These are phyloP conservation scores for Eremophila alpestris DNA, from an alignment of 2,797 vertebrate genomes.

Conservation along the genomic window DNA sequence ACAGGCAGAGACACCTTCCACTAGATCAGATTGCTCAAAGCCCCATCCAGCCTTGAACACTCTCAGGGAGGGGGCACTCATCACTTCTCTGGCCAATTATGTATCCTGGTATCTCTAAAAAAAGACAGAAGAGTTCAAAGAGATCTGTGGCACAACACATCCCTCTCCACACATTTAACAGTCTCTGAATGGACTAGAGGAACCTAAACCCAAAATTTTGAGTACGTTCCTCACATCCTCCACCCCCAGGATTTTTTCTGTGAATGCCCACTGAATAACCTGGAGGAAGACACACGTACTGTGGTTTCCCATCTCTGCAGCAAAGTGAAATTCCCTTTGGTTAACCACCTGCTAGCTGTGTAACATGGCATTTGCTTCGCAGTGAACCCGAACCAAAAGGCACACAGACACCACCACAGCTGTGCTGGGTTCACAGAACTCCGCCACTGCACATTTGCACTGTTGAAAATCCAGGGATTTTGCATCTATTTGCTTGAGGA, in stretches of 20 bases:
- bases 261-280: constrained; percentile 56
- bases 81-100: background rate
- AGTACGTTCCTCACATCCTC: background rate
- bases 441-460: background rate
- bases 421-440: background rate
- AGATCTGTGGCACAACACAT: background rate
- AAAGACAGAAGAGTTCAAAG: background rate
- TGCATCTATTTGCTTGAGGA: background rate
- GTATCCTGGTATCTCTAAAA: accelerated
- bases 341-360: constrained; percentile 33
- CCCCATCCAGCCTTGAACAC: background rate
- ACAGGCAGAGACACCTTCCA: background rate
- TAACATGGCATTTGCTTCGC: background rate
- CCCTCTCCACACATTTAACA: background rate
- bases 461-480: background rate
- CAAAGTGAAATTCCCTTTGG: constrained; percentile 61
- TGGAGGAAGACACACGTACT: background rate
- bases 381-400: background rate
- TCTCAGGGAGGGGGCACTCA: background rate
- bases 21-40: background rate
- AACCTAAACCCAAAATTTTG: background rate
- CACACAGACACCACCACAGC: background rate
- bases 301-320: constrained; percentile 33
- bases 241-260: constrained; percentile 31
- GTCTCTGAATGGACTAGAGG: background rate